phyloP scores from a whole-genome alignment of 1,140 invertebrate species.

The Camponotus vicinus region DNA sequence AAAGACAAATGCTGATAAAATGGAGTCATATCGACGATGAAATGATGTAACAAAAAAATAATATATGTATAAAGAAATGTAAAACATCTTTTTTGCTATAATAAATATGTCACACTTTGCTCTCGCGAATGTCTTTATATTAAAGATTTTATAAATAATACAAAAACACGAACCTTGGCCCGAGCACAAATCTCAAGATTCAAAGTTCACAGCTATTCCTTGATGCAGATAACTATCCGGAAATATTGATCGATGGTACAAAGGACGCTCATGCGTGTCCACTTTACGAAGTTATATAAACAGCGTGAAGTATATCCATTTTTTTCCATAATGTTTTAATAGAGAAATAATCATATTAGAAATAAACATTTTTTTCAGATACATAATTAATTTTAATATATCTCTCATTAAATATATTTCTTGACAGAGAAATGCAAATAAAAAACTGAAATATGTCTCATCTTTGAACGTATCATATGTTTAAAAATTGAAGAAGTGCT shows the following conservation, averaged over 20 bases:
- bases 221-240: conserved; percentile 32
- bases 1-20: neutral
- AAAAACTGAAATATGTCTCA: neutral
- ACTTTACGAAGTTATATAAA: neutral
- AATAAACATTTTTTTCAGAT: neutral
- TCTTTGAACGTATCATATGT: neutral
- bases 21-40: neutral
- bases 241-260: conserved; percentile 18
- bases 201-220: conserved; percentile 29
- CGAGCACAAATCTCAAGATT: neutral
- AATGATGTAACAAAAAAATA: neutral
- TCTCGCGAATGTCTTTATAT: neutral
- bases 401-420: too few relatives aligned
- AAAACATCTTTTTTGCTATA: neutral
- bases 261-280: neutral
- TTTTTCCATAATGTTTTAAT: neutral
- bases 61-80: neutral
- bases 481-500: neutral
- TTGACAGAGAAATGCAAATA: neutral
- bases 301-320: neutral
- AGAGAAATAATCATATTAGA: neutral
- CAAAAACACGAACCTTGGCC: neutral
- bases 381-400: neutral
- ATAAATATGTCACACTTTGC: neutral
- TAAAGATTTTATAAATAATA: neutral